phyloP scores from a whole-genome alignment of 2,888 invertebrate species.

The Drosophila greeni region DNA sequence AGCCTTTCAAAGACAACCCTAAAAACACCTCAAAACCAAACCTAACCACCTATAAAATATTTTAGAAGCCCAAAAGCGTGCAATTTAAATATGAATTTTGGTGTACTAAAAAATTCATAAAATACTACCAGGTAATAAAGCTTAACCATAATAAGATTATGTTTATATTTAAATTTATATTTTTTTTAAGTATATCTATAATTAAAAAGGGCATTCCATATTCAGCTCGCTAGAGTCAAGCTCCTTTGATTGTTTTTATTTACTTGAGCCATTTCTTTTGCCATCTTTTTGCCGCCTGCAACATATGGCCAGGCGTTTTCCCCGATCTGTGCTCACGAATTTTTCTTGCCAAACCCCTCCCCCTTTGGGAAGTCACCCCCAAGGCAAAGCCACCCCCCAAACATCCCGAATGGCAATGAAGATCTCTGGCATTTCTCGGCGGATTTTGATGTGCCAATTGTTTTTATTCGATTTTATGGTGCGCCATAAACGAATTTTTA shows the following conservation, averaged over 20 bases:
- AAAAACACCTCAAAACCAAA: too few species aligned
- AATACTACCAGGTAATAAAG: neutral
- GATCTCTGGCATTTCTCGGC: slow-evolving; percentile 54
- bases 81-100: neutral
- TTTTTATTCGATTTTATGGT: slow-evolving; percentile 76
- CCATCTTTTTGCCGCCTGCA: slow-evolving; percentile 45
- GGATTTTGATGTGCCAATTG: slow-evolving; percentile 73
- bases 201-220: neutral
- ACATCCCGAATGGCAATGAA: slow-evolving; percentile 45
- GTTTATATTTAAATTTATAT: too few species aligned
- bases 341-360: slow-evolving; percentile 15
- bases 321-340: slow-evolving; percentile 43
- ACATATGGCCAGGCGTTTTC: slow-evolving; percentile 58
- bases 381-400: slow-evolving; percentile 13
- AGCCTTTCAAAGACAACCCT: too few species aligned
- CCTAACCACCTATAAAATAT: neutral
- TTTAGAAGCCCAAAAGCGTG: neutral
- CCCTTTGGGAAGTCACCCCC: slow-evolving; percentile 37
- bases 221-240: neutral
- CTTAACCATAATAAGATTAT: too few species aligned
- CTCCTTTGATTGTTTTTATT: slow-evolving; percentile 55
- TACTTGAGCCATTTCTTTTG: slow-evolving; percentile 60
- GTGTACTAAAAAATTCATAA: neutral
- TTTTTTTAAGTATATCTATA: too few species aligned
- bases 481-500: slow-evolving; percentile 71